Evolutionary conservation across 2,113 vertebrate genomes (phyloP).

Genomic region (Colossoma macropomum): DNA sequence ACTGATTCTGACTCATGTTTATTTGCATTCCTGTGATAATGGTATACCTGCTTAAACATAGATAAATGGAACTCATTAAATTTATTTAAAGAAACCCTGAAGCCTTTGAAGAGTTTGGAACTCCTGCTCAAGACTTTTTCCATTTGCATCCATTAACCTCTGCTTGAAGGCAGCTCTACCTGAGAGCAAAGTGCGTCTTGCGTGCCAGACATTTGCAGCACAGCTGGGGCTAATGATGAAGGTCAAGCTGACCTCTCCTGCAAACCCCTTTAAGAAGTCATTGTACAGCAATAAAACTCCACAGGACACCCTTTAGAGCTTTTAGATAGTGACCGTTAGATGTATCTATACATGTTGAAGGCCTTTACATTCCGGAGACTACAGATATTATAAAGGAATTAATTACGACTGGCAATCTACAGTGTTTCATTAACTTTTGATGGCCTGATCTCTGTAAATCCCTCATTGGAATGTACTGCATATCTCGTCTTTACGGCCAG

Average conservation of each 20-base stretch:
- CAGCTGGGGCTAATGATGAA: slow-evolving; percentile 7
- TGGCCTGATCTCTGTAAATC: not conserved
- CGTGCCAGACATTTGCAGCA: not conserved
- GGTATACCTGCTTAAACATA: slow-evolving; percentile 22
- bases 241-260: not conserved
- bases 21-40: not conserved
- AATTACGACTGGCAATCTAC: not conserved
- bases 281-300: slow-evolving; percentile 17
- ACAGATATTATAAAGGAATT: not conserved
- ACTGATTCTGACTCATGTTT: slow-evolving; percentile 16
- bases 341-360: not conserved
- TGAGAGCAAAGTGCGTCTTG: not conserved
- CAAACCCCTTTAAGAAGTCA: slow-evolving; percentile 7
- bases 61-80: slow-evolving; percentile 21
- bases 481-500: not conserved
- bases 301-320: not conserved
- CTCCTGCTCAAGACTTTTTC: not conserved
- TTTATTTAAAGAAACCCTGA: slow-evolving; percentile 13
- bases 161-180: not conserved
- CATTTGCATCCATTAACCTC: not conserved
- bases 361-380: not conserved
- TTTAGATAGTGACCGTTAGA: not conserved
- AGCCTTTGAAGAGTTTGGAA: not conserved
- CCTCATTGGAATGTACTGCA: not conserved
- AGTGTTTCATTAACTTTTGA: not conserved